Evolutionary conservation across 2,113 vertebrate genomes (phyloP).

Genomic region (Nothoprocta pentlandii): DNA sequence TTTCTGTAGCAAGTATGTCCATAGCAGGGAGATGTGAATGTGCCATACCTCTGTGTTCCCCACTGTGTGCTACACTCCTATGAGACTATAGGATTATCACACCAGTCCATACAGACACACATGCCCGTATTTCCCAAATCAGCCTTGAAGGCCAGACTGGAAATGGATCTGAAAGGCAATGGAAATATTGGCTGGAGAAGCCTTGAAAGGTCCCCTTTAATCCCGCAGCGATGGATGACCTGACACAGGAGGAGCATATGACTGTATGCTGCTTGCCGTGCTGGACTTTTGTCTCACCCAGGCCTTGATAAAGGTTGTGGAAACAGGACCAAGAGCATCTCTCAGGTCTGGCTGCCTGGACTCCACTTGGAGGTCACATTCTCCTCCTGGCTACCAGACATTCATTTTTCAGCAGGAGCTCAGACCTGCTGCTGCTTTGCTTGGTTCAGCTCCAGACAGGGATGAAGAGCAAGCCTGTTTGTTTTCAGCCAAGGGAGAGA

Average conservation of each 20-base stretch:
- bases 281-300: not conserved
- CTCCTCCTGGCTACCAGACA: not conserved
- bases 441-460: not conserved
- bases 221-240: not conserved
- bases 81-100: not conserved
- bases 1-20: not conserved
- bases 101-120: not conserved
- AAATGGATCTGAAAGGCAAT: too few species aligned
- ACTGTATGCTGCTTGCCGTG: not conserved
- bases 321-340: not conserved
- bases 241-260: not conserved
- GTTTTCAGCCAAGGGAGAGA: not conserved
- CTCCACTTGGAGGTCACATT: too few species aligned
- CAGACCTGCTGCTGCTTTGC: not conserved
- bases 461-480: not conserved
- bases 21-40: not conserved
- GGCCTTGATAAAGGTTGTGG: not conserved
- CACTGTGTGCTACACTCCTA: not conserved
- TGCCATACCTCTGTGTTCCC: not conserved
- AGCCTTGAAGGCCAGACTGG: too few species aligned
- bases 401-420: not conserved
- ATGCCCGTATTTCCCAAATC: too few species aligned
- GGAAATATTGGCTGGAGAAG: too few species aligned
- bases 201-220: too few species aligned
- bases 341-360: not conserved